A percentile compares a stretch with the other conserved stretches of the same genome.
phyloP scores from a whole-genome alignment of 2,113 vertebrate species.

The Scophthalmus maximus region DNA sequence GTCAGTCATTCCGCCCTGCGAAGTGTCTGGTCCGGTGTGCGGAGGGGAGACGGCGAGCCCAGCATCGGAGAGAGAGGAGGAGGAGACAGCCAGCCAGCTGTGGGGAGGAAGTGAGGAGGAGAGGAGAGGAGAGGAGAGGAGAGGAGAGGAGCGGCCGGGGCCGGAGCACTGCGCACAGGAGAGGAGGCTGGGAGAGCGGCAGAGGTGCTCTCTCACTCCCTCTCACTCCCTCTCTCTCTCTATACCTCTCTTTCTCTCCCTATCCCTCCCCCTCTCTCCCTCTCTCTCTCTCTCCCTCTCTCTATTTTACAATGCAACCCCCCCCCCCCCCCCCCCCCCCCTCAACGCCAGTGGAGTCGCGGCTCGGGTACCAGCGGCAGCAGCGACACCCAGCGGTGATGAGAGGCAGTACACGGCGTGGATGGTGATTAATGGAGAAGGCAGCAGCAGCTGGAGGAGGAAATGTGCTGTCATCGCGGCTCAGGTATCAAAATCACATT shows the following conservation, averaged over 20 bases:
- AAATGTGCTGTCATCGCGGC: neutral
- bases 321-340: conserved; percentile 18
- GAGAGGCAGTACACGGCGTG: conserved; percentile 23
- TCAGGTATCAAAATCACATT: no score
- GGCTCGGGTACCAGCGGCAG: conserved; percentile 46
- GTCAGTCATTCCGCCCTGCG: conserved; percentile 61
- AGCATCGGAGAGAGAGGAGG: conserved; percentile 59
- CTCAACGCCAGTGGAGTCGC: conserved; percentile 63
- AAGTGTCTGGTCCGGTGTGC: conserved; percentile 56
- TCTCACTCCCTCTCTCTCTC: no score
- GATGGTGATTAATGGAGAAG: conserved; percentile 4
- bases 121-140: conserved; percentile 64
- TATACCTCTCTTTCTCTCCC: no score
- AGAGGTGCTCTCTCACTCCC: conserved; percentile 48
- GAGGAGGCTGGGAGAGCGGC: conserved; percentile 57
- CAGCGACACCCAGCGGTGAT: conserved; percentile 68
- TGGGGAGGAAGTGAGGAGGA: conserved; percentile 25
- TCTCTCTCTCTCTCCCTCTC: conserved; percentile 21
- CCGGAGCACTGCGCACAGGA: conserved; percentile 77
- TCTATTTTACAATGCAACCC: conserved; percentile 43
- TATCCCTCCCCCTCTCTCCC: conserved; percentile 23
- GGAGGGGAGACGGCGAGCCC: conserved; percentile 41
- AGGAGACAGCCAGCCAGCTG: conserved; percentile 51
- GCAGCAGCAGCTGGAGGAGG: conserved; percentile 21
- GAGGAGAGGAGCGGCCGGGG: conserved; percentile 74